These are phyloP conservation scores for Pachyrhynchus sulphureomaculatus DNA, from an alignment of 1,140 invertebrate genomes.

Conservation along the genomic window DNA sequence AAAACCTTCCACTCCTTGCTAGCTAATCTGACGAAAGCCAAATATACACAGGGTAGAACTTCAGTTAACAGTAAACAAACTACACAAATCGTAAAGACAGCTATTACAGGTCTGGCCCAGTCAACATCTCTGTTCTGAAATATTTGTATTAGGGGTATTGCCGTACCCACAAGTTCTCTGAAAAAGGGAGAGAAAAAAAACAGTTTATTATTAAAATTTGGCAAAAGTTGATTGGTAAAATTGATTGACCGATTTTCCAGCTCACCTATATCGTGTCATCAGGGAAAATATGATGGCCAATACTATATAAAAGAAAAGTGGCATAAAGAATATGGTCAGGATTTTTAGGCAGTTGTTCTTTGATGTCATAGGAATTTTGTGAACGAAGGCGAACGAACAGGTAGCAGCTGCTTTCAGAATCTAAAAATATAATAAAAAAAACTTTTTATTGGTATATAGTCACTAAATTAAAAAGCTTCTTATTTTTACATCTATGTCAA, in stretches of 20 bases:
- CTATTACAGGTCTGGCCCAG: slow-evolving; percentile 62
- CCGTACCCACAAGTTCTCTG: slow-evolving; percentile 51
- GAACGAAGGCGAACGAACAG: slow-evolving; percentile 50
- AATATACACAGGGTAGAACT: slow-evolving; percentile 61
- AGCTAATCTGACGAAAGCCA: slow-evolving; percentile 59
- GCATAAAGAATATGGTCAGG: slow-evolving; percentile 42
- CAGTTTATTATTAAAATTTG: too few species aligned
- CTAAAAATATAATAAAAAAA: slow-evolving; percentile 39
- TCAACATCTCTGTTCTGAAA: slow-evolving; percentile 61
- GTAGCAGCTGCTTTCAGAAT: slow-evolving; percentile 49
- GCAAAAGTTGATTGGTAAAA: neutral
- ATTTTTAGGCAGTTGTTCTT: slow-evolving; percentile 41
- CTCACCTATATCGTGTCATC: slow-evolving; percentile 51
- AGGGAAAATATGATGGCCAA: slow-evolving; percentile 48
- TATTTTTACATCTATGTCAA: too few species aligned
- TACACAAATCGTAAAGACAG: slow-evolving; percentile 60
- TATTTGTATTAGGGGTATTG: slow-evolving; percentile 61
- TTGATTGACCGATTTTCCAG: neutral
- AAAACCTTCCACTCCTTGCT: slow-evolving; percentile 66
- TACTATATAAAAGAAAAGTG: slow-evolving; percentile 46
- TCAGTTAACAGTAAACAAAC: slow-evolving; percentile 63
- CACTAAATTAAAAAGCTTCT: too few species aligned
- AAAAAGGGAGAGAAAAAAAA: slow-evolving; percentile 20
- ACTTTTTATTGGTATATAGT: too few species aligned
- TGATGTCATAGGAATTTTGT: slow-evolving; percentile 44